These are phyloP conservation scores for Galerucella calmariensis DNA, from an alignment of 2,888 invertebrate genomes.

Conservation along the genomic window DNA sequence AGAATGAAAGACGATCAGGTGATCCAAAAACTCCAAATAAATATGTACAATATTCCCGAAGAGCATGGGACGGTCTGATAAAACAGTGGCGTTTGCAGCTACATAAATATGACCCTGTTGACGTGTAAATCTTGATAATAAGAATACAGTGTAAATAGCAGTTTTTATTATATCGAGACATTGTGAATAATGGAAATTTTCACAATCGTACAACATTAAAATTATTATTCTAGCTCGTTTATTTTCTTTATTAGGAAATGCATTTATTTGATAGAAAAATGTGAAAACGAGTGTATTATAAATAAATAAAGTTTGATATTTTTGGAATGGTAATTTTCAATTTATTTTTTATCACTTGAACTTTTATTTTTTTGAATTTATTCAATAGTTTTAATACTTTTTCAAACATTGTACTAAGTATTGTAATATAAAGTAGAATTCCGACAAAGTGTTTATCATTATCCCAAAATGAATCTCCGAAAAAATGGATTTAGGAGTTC, in stretches of 20 bases:
- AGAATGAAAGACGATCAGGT: slow-evolving; percentile 71
- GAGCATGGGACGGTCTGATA: slow-evolving; percentile 92
- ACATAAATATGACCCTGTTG: slow-evolving; percentile 79
- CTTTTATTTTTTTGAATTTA: not conserved
- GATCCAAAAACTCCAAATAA: slow-evolving; percentile 94
- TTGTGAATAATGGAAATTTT: not conserved
- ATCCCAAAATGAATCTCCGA: not conserved
- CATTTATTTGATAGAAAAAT: not conserved
- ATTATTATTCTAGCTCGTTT: no score
- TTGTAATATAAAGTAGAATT: not conserved
- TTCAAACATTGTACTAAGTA: not conserved
- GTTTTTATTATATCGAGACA: not conserved
- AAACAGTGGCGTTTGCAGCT: slow-evolving; percentile 87
- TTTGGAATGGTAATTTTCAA: not conserved
- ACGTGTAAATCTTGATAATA: not conserved
- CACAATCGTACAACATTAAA: not conserved
- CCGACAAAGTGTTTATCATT: not conserved
- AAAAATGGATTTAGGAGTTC: not conserved
- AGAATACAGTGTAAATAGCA: not conserved
- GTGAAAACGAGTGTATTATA: not conserved
- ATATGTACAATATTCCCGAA: slow-evolving; percentile 84
- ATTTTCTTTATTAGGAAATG: no score
- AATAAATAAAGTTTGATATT: not conserved
- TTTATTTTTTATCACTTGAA: not conserved
- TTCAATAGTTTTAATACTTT: not conserved